Conservation (phyloP, 2,888 invertebrate species). For the Abscondita cerata region DNA sequence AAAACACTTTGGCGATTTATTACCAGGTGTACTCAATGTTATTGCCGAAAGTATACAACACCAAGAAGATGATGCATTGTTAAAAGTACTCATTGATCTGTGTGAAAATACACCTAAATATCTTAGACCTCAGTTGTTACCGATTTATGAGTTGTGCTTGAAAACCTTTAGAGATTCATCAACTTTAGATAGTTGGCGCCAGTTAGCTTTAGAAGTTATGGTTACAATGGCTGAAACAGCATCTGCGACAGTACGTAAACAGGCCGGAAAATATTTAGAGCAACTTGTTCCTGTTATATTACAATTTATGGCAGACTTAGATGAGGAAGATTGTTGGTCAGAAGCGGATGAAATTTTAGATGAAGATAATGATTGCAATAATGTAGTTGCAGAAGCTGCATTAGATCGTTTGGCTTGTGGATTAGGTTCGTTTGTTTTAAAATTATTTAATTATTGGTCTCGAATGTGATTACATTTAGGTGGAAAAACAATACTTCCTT, state of each 20-base stretch:
- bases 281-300: conserved; percentile 84
- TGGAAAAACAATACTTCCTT: conserved; percentile 83
- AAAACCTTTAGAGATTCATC: conserved; percentile 79
- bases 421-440: conserved; percentile 69
- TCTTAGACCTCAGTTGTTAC: conserved; percentile 84
- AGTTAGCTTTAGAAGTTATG: conserved; percentile 86
- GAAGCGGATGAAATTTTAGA: conserved; percentile 86
- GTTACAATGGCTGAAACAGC: conserved; percentile 90
- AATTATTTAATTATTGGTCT: conserved; percentile 3
- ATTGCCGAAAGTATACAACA: conserved; percentile 83
- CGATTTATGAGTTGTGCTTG: conserved; percentile 87
- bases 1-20: conserved; percentile 85
- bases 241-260: conserved; percentile 95
- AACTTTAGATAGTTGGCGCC: conserved; percentile 83
- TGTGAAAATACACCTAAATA: conserved; percentile 94
- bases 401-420: conserved; percentile 97
- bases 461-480: no score
- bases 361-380: conserved; percentile 94
- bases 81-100: conserved; percentile 93
- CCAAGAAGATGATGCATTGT: conserved; percentile 86
- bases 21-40: conserved; percentile 79
- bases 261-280: conserved; percentile 83
- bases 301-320: conserved; percentile 94
- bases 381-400: conserved; percentile 95
- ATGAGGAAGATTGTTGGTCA: conserved; percentile 91